Evolutionary conservation across 2,113 vertebrate genomes (phyloP), one percentile per base, ranked within the genome.

Genomic region (Gasterosteus nipponicus): DNA sequence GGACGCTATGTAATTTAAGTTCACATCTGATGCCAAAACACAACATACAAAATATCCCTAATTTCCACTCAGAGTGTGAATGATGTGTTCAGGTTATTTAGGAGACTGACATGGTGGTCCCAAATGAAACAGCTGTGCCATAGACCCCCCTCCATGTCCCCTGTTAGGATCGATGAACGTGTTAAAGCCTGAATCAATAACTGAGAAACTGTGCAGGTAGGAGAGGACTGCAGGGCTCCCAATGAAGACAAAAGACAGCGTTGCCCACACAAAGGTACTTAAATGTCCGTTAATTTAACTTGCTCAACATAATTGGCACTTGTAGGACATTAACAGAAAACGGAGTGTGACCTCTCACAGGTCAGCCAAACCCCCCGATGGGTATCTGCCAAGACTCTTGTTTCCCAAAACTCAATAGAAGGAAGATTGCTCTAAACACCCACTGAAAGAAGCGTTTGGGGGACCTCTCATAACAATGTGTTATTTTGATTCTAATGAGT

Each of bases 141-240:
- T 2, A 22, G 67, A 53, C 69, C 35, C 76, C 72, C 33, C 75
- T n/a, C 49, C 49, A 18, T 6, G 1, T 2, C 56, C 68, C 31
- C 47, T 51, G 35, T 46, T 33, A 47, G 38, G 54, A 49, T 56
- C n/a, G 31, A 89, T 91, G 84, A 88, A 89, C 84, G 84, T 68
- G 47, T 58, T 84, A 29, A 76, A 77, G 75, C 66, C 78, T 76
- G 70, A 77, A 89, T 91, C 84, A 81, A 86, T 91, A 84, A 75
- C 15, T 77, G 85, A 29, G 39, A 78, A 67, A 69, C 79, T 38
- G 44, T 3, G 16, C 10, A 47, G 67, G 51, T 26, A 11, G n/a
- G 4, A 10, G 47, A 14, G 29, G 38, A 47, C 16, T 16, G 3
- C 41, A 42, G 39, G 29, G 39, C 12, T 33, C 41, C 62, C 47